Percentiles rank a stretch among this genome's conserved stretches.
Evolutionary conservation across 92 coral and sea anemone genomes (phyloP).

Genomic region (Palythoa grandis): DNA sequence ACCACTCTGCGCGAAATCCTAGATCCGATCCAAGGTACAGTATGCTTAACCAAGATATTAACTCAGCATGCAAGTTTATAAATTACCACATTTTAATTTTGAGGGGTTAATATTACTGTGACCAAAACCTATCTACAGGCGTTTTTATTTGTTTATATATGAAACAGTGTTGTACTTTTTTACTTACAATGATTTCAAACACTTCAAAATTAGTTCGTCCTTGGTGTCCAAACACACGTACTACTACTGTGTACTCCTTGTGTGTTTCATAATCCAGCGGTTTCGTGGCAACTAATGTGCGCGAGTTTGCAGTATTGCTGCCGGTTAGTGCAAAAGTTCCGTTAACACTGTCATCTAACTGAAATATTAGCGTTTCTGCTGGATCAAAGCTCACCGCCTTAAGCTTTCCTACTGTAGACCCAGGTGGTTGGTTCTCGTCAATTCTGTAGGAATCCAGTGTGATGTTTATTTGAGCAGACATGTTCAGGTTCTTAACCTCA

Average conservation of each 20-base stretch:
- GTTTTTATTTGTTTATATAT: neutral
- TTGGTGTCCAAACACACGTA: conserved; percentile 68
- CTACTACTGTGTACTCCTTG: conserved; percentile 50
- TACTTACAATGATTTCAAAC: conserved; percentile 65
- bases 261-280: conserved; percentile 68
- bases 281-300: conserved; percentile 61
- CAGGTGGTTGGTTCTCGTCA: conserved; percentile 66
- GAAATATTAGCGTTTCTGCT: conserved; percentile 52
- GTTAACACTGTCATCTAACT: conserved; percentile 65
- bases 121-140: too few species aligned
- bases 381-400: conserved; percentile 55
- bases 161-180: neutral
- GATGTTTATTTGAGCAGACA: conserved; percentile 64
- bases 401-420: conserved; percentile 64
- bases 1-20: too few species aligned
- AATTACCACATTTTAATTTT: too few species aligned
- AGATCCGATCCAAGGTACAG: too few species aligned
- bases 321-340: conserved; percentile 67
- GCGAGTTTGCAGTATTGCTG: conserved; percentile 48
- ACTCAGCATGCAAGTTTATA: too few species aligned
- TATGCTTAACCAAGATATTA: too few species aligned
- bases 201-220: conserved; percentile 68
- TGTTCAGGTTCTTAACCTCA: conserved; percentile 59
- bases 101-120: too few species aligned
- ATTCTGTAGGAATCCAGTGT: conserved; percentile 60